These are phyloP conservation scores for Drosophila kepulauana DNA, from an alignment of 1,140 invertebrate genomes.

Conservation along the genomic window DNA sequence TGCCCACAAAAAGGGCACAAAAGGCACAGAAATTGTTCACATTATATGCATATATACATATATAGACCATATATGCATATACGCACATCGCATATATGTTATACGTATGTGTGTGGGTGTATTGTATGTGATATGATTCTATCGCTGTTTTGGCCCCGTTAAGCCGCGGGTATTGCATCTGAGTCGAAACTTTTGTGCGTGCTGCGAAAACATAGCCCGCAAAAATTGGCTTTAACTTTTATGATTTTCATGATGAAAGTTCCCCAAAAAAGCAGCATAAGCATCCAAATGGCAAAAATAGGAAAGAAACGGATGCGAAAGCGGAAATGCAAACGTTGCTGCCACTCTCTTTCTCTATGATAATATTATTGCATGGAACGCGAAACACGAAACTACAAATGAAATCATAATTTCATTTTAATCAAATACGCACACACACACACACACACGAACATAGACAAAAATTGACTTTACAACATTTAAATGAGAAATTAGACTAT, in stretches of 20 bases:
- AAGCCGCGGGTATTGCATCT: constrained; percentile 54
- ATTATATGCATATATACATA: constrained; percentile 10
- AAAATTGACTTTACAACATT: too few relatives aligned
- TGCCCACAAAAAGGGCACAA: constrained; percentile 48
- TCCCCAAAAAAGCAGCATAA: constrained; percentile 13
- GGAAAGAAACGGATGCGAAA: constrained; percentile 9
- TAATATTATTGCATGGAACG: constrained; percentile 60
- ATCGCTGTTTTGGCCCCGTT: constrained; percentile 29
- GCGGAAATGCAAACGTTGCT: constrained; percentile 1
- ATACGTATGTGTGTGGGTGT: constrained; percentile 4
- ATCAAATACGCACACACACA: background rate
- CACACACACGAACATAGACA: background rate
- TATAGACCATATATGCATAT: constrained; percentile 2
- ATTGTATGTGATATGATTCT: constrained; percentile 16
- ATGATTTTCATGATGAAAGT: constrained; percentile 65
- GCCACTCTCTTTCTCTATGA: constrained; percentile 13
- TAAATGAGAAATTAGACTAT: background rate
- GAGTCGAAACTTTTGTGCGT: constrained; percentile 59
- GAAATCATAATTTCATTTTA: constrained; percentile 66
- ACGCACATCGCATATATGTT: constrained; percentile 19
- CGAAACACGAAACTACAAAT: constrained; percentile 56
- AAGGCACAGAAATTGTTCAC: constrained; percentile 28
- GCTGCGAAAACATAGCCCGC: constrained; percentile 34
- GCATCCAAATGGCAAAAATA: constrained; percentile 18
- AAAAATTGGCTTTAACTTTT: constrained; percentile 70